Percentiles rank a stretch among this genome's conserved stretches.
phyloP scores from a whole-genome alignment of 2,113 vertebrate species.

The Anas platyrhynchos region DNA sequence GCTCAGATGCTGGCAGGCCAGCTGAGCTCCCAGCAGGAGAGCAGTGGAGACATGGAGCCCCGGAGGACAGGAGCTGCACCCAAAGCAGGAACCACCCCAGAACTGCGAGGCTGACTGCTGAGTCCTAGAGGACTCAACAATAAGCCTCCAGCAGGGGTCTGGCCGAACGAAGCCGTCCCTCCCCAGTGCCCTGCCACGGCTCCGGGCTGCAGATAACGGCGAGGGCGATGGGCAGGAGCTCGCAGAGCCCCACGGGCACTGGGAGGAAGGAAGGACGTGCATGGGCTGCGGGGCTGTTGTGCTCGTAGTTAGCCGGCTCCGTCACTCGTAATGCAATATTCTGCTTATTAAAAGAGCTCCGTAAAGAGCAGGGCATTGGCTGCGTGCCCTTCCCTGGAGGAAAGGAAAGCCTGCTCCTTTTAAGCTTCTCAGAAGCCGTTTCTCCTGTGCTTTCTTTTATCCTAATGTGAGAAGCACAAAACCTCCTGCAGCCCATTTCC shows the following conservation, averaged over 20 bases:
- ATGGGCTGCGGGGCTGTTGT: neutral
- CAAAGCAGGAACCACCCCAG: neutral
- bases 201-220: too few relatives aligned
- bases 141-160: too few relatives aligned
- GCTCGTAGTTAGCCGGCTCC: neutral
- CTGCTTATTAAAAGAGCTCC: conserved; percentile 21
- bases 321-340: neutral
- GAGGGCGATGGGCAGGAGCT: fast-evolving
- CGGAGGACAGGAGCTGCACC: neutral
- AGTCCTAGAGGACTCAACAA: neutral
- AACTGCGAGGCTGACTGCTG: neutral
- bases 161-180: too few relatives aligned
- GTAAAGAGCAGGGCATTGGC: neutral
- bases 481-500: neutral
- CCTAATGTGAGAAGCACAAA: neutral
- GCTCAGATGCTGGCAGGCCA: neutral
- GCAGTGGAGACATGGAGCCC: neutral
- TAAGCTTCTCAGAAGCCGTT: conserved; percentile 42
- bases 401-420: conserved; percentile 43
- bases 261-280: neutral
- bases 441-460: neutral
- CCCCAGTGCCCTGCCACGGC: too few relatives aligned
- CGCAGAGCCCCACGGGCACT: fast-evolving
- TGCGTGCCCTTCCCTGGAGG: neutral
- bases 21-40: neutral